These are phyloP conservation scores for Stenichneumon culpator DNA, from an alignment of 2,888 invertebrate species.

Conservation along the genomic window DNA sequence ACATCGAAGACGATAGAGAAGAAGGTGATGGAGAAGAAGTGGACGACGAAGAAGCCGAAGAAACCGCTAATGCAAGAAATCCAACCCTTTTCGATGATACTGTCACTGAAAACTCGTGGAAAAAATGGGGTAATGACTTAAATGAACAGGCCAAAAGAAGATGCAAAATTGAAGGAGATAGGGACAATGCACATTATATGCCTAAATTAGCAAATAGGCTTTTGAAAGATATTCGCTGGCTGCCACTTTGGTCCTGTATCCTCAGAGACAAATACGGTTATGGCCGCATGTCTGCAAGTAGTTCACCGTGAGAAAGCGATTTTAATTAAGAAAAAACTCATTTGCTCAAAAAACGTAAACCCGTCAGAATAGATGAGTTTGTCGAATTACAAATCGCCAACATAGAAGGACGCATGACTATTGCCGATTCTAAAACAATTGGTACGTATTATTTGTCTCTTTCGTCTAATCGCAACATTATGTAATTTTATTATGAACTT, in stretches of 20 bases:
- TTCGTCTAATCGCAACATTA: neutral
- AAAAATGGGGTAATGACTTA: neutral
- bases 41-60: neutral
- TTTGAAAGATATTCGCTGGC: conserved; percentile 21
- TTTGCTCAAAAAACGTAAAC: neutral
- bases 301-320: conserved; percentile 16
- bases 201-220: conserved; percentile 5
- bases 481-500: neutral
- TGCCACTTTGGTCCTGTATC: conserved; percentile 28
- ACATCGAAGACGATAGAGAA: neutral
- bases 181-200: conserved; percentile 15
- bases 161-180: conserved; percentile 17
- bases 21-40: neutral
- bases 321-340: conserved; percentile 28
- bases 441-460: neutral
- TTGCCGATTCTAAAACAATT: conserved; percentile 10
- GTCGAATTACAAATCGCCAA: conserved; percentile 5
- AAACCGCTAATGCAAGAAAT: conserved; percentile 2
- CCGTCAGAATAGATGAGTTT: conserved; percentile 7
- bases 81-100: conserved; percentile 13
- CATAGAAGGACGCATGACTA: conserved; percentile 5
- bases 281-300: conserved; percentile 15
- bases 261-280: conserved; percentile 27
- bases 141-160: neutral
- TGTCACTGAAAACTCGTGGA: neutral